Conservation (phyloP, 2,888 invertebrate species). For the Lasioglossum villosulum region DNA sequence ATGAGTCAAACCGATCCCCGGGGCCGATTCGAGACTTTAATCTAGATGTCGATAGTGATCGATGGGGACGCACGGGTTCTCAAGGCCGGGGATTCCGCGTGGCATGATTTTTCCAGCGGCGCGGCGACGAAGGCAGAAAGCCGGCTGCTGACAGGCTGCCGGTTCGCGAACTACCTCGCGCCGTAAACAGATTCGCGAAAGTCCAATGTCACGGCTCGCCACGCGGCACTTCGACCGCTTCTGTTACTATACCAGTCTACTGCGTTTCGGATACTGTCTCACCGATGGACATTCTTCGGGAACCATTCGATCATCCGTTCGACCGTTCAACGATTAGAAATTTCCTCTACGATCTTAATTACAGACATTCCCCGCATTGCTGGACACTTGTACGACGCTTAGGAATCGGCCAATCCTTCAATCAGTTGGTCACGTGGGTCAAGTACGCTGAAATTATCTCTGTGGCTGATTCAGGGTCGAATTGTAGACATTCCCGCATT, state of each 20-base stretch:
- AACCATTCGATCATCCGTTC: no score
- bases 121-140: neutral
- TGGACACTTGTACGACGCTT: no score
- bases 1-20: neutral
- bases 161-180: constrained; percentile 29
- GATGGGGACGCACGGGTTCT: neutral
- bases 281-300: no score
- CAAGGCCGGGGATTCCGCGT: constrained; percentile 31
- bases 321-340: no score
- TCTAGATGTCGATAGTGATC: constrained; percentile 28
- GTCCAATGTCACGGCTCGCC: constrained; percentile 64
- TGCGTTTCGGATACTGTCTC: no score
- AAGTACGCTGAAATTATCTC: no score
- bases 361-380: no score
- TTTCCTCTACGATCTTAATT: no score
- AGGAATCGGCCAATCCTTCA: no score
- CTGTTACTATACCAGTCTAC: neutral
- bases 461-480: no score
- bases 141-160: neutral
- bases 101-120: constrained; percentile 39
- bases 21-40: neutral
- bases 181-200: constrained; percentile 58
- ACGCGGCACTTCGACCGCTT: constrained; percentile 41
- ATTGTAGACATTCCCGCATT: no score
- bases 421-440: no score